A percentile compares a stretch with the other conserved stretches of the same genome.
Conservation (phyloP, 2,113 vertebrate species). For the Stegastes partitus region DNA sequence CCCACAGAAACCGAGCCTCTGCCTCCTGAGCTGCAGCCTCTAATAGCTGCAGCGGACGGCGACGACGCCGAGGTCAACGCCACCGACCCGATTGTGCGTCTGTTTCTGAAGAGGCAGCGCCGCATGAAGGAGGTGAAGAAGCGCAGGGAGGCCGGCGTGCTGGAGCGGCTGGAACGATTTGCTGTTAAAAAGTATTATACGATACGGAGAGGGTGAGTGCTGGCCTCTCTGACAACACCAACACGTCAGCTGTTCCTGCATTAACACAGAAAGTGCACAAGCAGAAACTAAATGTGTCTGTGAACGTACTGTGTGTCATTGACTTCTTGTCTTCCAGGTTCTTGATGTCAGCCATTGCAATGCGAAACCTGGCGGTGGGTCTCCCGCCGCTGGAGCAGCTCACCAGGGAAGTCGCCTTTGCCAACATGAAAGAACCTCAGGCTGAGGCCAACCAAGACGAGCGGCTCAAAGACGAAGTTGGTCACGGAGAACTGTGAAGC, state of each 20-base stretch:
- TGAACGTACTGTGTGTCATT: background rate
- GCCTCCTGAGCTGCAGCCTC: slow-evolving; percentile 90
- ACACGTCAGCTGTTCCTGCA: background rate
- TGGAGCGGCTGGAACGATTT: slow-evolving; percentile 87
- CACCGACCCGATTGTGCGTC: slow-evolving; percentile 85
- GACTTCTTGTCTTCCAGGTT: slow-evolving; percentile 79
- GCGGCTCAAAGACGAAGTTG: slow-evolving; percentile 75
- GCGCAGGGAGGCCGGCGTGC: slow-evolving; percentile 80
- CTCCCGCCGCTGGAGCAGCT: slow-evolving; percentile 91
- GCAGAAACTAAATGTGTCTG: background rate
- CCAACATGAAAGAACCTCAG: slow-evolving; percentile 86
- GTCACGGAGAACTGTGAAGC: slow-evolving; percentile 82
- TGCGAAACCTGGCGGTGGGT: slow-evolving; percentile 90
- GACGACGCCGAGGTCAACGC: slow-evolving; percentile 76
- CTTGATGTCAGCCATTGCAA: slow-evolving; percentile 92
- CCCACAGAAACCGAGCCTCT: slow-evolving; percentile 88
- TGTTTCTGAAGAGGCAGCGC: slow-evolving; percentile 89
- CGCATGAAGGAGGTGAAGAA: slow-evolving; percentile 87
- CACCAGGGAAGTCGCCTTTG: slow-evolving; percentile 88
- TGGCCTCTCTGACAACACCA: background rate
- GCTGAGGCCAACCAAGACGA: slow-evolving; percentile 62
- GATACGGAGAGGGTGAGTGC: slow-evolving; percentile 90
- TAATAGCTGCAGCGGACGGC: slow-evolving; percentile 78
- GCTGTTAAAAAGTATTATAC: slow-evolving; percentile 88
- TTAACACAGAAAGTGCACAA: background rate